Percentiles rank a stretch among this genome's conserved stretches.
Evolutionary conservation across 1,140 invertebrate genomes (phyloP).

Genomic region (Drosophila nigrodunni): DNA sequence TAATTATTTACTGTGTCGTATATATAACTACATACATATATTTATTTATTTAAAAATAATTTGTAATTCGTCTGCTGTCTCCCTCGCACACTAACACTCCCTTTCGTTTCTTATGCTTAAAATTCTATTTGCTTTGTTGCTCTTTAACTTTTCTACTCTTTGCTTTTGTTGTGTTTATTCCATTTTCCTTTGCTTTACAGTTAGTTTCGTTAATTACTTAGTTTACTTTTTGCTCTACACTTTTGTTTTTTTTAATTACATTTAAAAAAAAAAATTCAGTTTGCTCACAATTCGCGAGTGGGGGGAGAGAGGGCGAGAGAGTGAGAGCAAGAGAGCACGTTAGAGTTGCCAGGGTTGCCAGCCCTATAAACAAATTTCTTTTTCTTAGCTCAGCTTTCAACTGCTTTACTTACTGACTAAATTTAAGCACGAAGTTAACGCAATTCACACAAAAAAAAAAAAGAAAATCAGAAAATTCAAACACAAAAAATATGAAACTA

Average conservation of each 20-base stretch:
- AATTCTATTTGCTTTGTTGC: not conserved
- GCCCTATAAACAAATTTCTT: not conserved
- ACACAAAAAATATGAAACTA: not conserved
- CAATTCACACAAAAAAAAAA: not conserved
- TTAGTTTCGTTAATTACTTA: not conserved
- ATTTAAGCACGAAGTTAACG: not conserved
- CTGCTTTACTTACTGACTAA: not conserved
- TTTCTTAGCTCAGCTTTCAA: not conserved
- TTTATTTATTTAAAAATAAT: not conserved
- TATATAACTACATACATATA: not conserved
- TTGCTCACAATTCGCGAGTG: not conserved
- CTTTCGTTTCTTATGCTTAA: not conserved
- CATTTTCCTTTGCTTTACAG: not conserved
- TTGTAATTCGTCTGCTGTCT: not conserved
- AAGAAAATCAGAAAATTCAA: not conserved
- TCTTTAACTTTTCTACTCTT: not conserved
- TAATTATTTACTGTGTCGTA: not conserved
- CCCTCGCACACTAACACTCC: not conserved
- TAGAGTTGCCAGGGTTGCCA: not conserved
- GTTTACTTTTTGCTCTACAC: not conserved
- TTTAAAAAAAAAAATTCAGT: constrained; percentile 2
- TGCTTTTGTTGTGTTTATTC: not conserved
- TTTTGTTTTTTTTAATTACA: not conserved
- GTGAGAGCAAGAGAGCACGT: not conserved
- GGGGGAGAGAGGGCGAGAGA: not conserved